Base-by-base conservation (phyloP, 2,797 vertebrate genomes). In the Platalea minor region DNA sequence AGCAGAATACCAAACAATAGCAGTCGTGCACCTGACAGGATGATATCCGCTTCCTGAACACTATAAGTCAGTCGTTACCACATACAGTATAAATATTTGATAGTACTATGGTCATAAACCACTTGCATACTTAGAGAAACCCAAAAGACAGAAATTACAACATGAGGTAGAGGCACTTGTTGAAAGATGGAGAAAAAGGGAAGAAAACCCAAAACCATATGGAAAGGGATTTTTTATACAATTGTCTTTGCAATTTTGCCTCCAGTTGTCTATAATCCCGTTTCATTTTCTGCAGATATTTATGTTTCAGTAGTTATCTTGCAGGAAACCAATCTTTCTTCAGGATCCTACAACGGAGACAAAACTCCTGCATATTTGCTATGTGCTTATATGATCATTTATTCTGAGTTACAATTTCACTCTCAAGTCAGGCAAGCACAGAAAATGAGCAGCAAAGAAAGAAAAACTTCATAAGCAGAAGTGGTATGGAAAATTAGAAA, bases 271-370 rank as follows among this genome's bases (percentile, higher is more conserved):
- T 77, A 43, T 4, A 75, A 63, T 46, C 2, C 5, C n/a, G 24
- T 73, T 64, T 45, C 18, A 28, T 56, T 92, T 96, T 73, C 64
- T 96, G 33, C 53, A 82, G 73, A 18, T 91, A 86, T 25, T 78
- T 87, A 45, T 48, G 46, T 92, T 97, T 88, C 77, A 89, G 51
- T 33, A 96, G 82, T 63, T 92, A 95, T 37, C 46, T 61, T 65
- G 63, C 25, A 96, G 86, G 46, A 86, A 96, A 94, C 43, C 39
- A 82, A 25, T 24, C 25, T 26, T 79, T 72, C 20, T 57, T 92
- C 11, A 37, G 72, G 57, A 88, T 46, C n/a, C 51, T 76, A 69
- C 11, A 81, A 54, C 63, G 67, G 29, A 96, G 65, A 78, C 12
- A 91, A 63, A 95, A 95, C 84, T 88, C 65, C 57, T 57, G n/a